Base-by-base conservation (phyloP, 2,113 vertebrate species). In the Bombycilla garrulus region DNA sequence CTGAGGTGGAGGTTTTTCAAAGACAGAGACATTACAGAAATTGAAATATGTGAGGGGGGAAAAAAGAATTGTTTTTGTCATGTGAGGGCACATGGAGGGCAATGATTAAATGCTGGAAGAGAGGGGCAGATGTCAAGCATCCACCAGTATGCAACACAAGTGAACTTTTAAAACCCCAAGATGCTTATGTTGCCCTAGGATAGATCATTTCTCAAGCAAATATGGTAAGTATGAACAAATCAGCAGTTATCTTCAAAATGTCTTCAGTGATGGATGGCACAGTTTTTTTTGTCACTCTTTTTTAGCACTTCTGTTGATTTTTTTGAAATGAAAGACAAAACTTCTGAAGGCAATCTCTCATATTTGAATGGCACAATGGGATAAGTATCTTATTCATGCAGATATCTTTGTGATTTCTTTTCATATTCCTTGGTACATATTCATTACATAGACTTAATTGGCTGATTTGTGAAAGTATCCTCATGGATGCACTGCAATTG, bases 131-230 rank as follows among this genome's bases (percentile, higher is more conserved):
- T 94, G 84, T 95, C 96, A 95, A 38, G 56, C 71, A 93, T 85
- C 86, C 56, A 80, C 67, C 48, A 87, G 33, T 20, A 65, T 87
- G 82, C 33, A 90, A 69, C 38, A 90, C 24, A 93, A 83, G 58
- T 21, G 61, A 93, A 90, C 17, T 76, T 95, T 95, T 67, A 91
- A 90, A 95, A 96, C 95, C 85, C 77, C 64, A 95, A 93, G 65
- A 90, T 91, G 56, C 24, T 92, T 84, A 15, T 81, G 67, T 86
- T 91, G 74, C 67, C 70, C 48, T 77, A 81, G 94, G 76, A 79
- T 82, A 94, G 33, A 44, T 92, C 86, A 89, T 90, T 72, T 93
- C 54, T 87, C 42, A 42, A 56, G 35, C 24, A 85, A 93, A 88
- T 45, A 79, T 18, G 58, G 17, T 65, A 86, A 86, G 26, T 57